phyloP scores from a whole-genome alignment of 2,797 vertebrate species.

The Sphenodon punctatus region DNA sequence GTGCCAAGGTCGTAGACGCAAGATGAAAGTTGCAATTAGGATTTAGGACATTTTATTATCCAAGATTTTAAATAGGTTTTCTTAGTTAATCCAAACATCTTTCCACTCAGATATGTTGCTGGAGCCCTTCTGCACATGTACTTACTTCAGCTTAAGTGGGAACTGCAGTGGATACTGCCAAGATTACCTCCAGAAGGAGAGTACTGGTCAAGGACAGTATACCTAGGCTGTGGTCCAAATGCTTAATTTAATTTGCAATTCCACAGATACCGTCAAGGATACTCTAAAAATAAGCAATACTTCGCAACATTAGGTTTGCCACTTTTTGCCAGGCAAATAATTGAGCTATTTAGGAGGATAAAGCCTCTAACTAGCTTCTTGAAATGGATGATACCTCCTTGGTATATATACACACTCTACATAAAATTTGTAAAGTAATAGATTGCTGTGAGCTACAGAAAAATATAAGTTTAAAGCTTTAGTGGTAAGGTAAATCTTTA shows the following conservation, averaged over 20 bases:
- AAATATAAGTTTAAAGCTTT: no score
- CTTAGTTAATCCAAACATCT: conserved; percentile 72
- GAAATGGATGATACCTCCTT: not conserved
- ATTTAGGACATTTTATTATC: conserved; percentile 83
- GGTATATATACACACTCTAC: no score
- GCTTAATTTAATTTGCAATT: not conserved
- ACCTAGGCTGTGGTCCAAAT: not conserved
- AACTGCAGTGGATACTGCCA: conserved; percentile 56
- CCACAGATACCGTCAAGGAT: not conserved
- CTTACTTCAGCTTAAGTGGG: conserved; percentile 69
- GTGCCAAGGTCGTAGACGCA: conserved; percentile 74
- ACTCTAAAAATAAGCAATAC: not conserved
- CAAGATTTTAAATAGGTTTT: conserved; percentile 77
- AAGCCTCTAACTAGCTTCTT: conserved; percentile 14
- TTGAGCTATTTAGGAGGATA: not conserved
- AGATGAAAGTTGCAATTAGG: conserved; percentile 81
- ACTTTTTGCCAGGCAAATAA: not conserved
- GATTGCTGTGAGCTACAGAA: no score
- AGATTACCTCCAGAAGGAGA: conserved; percentile 50
- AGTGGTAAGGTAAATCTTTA: no score
- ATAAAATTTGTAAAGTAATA: no score
- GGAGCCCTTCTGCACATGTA: conserved; percentile 55
- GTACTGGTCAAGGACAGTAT: conserved; percentile 43
- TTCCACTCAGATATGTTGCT: conserved; percentile 68
- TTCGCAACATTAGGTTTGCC: not conserved